A percentile compares a stretch with the other conserved stretches of the same genome.
Conservation (phyloP, 2,113 vertebrate genomes). For the Artemisiospiza belli region DNA sequence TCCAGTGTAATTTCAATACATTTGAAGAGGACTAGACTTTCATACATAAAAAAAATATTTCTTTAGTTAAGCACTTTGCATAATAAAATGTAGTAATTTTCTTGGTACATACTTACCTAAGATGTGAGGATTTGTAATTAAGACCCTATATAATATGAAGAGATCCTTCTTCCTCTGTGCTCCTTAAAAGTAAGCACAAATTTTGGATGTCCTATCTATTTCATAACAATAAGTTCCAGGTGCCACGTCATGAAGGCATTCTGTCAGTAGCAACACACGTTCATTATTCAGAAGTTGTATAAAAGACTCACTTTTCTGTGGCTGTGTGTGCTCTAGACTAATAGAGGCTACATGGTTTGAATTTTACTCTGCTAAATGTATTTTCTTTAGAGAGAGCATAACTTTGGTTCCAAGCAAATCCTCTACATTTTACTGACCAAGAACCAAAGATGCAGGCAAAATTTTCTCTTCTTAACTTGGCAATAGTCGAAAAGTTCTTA, state of each 20-base stretch:
- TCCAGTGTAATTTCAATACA: neutral
- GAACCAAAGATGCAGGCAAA: neutral
- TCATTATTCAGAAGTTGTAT: conserved; percentile 21
- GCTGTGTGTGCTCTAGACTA: conserved; percentile 15
- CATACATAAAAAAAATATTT: neutral
- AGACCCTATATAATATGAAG: neutral
- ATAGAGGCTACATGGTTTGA: neutral
- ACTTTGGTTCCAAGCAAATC: conserved; percentile 20
- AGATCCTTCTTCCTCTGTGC: neutral
- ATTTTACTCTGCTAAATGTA: neutral
- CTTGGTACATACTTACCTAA: neutral
- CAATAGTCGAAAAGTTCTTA: neutral
- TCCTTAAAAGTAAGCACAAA: neutral
- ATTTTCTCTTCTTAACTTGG: conserved; percentile 7
- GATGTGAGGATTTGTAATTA: neutral
- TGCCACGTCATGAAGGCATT: conserved; percentile 22
- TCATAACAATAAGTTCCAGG: neutral
- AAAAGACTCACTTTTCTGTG: conserved; percentile 18
- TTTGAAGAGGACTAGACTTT: neutral
- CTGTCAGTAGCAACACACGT: neutral
- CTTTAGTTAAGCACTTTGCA: neutral
- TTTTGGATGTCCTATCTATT: neutral
- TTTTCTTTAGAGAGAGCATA: conserved; percentile 25
- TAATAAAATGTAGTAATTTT: neutral
- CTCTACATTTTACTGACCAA: neutral